Evolutionary conservation across 1,140 invertebrate genomes (phyloP), one percentile per base, ranked within the genome.

Genomic region (Saccostrea echinata): DNA sequence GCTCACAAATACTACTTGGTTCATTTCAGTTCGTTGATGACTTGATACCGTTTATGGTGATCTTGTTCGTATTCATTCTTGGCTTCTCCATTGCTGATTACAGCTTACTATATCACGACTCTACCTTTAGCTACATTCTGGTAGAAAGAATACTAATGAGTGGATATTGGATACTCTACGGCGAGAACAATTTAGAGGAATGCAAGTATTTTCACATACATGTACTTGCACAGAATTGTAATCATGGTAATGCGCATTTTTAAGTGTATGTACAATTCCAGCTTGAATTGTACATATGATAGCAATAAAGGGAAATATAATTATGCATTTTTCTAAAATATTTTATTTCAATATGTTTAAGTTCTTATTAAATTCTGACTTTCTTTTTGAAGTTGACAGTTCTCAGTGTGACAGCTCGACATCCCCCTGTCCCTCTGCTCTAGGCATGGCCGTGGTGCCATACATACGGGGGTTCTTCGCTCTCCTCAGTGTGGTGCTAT

Each of bases 151-250:
- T 80, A 33, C 24, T 80, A 9, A 43, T 30, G 35, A 43, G 71
- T 80, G 71, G 71, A 30, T 80, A 80, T 24, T 80, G 71, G 71
- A 80, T 80, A 30, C 71, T 80, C 13, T 80, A 80, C 18, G 71
- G 71, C 9, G 71, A 80, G 11, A 80, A 80, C 71, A 80, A 80
- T 80, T 30, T 80, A 21, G 71, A 80, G 9, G 71, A 80, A 33
- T 80, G 27, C 30, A 80, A 61, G 55, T 6, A 6, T 43, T 43
- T 43, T 43, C 9, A 43, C 43, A 43, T 43, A 43, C 6, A 43
- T 43, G 43, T 43, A 43, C 9, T 43, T 43, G 1, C 1, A 43
- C 1, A 43, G 9, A 43, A 43, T 43, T 43, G 43, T 43, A n/a
- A n/a, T n/a, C n/a, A n/a, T n/a, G n/a, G n/a, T n/a, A 3, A 43